Base-by-base conservation (phyloP, 2,888 invertebrate species). In the Drosophila mercatorum region DNA sequence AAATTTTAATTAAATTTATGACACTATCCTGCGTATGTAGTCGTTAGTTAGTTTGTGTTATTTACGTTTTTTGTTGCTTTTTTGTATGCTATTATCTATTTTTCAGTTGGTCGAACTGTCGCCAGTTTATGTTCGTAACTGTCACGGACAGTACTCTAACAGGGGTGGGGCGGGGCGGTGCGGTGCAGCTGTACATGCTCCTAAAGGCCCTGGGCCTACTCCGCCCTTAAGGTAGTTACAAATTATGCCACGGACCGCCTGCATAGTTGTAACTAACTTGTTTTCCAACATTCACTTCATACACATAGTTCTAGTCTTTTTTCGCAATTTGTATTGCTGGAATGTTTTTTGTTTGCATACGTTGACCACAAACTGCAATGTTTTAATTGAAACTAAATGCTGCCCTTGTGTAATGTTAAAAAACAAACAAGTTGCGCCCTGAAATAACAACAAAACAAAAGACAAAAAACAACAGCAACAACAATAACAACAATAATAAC, bases 341-440 rank as follows among this genome's bases (percentile, higher is more conserved):
- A 62, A 70, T 71, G 77, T 83, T 75, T 79, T 83, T 65, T 89
- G 79, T 78, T 65, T 66, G 68, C 58, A 55, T 64, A 47, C 56
- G 59, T 58, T 56, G 68, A 76, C 90, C 87, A 71, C 89, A 84
- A 84, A 85, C 82, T 89, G 84, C 88, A 84, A 84, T 90, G 89
- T 86, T 83, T 86, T 88, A 90, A 86, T 86, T 86, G 86, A 88
- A 86, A 86, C 89, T 86, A 86, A 86, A 86, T 90, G 90, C 79
- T 73, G 79, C 89, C 83, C 87, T 73, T 74, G 86, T 90, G 89
- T 75, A 87, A 77, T 79, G 88, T 62, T 47, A 63, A 82, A 88
- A 82, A 78, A 77, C 67, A 70, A 83, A 80, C 86, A 85, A 76
- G 83, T 63, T 46, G 65, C 51, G 43, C 64, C 52, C 65, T 5